Evolutionary conservation across 2,888 invertebrate genomes (phyloP).

Genomic region (Synergus gifuensis): DNA sequence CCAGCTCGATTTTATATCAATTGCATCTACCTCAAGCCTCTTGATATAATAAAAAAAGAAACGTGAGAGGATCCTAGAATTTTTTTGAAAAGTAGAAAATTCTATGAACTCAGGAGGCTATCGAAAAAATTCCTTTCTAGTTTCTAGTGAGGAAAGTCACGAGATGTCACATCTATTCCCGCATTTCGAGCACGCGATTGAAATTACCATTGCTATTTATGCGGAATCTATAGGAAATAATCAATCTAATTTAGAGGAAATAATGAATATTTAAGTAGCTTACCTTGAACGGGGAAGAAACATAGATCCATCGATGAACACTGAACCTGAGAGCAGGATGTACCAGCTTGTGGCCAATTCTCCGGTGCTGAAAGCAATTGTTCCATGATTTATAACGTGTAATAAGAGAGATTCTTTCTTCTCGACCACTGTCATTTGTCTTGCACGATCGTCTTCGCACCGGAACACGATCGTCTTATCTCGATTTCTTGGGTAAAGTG

Average conservation of each 20-base stretch:
- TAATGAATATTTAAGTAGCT: constrained; percentile 64
- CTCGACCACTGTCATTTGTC: constrained; percentile 6
- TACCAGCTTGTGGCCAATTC: constrained; percentile 91
- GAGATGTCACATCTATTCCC: too few species aligned
- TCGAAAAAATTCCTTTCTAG: neutral
- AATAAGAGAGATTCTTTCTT: constrained; percentile 22
- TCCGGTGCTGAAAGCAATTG: constrained; percentile 82
- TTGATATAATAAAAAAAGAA: neutral
- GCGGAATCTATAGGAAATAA: too few species aligned
- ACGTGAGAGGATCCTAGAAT: neutral
- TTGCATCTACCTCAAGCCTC: neutral
- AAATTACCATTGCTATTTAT: too few species aligned
- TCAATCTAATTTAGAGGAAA: neutral
- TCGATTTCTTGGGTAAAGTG: constrained; percentile 27
- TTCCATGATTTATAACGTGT: constrained; percentile 28
- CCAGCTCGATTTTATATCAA: neutral
- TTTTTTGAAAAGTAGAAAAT: neutral
- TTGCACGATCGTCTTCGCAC: neutral
- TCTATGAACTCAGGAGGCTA: neutral
- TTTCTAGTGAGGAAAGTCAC: too few species aligned
- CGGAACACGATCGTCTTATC: constrained; percentile 16
- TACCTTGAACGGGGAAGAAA: constrained; percentile 90
- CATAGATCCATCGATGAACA: constrained; percentile 92
- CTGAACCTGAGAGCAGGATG: constrained; percentile 88
- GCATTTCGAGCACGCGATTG: too few species aligned